Evolutionary conservation across 2,888 invertebrate species (phyloP).

Genomic region (Cephalotes varians): DNA sequence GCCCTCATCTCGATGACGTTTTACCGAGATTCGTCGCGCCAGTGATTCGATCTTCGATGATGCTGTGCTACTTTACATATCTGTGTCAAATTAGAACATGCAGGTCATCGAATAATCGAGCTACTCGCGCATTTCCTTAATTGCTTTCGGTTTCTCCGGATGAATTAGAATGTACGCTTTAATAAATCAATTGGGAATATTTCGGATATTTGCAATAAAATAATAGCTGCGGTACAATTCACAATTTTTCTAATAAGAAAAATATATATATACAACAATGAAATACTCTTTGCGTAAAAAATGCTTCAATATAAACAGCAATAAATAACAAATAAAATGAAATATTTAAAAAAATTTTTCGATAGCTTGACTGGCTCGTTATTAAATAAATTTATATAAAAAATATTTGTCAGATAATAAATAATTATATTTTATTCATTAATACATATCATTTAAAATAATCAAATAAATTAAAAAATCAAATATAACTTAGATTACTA

Average conservation of each 20-base stretch:
- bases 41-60: neutral
- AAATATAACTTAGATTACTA: neutral
- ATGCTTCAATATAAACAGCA: neutral
- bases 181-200: neutral
- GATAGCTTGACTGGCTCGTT: neutral
- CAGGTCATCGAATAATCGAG: neutral
- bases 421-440: neutral
- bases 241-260: neutral
- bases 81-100: constrained; percentile 20
- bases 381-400: constrained; percentile 12
- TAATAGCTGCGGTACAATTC: neutral
- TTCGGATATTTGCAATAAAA: neutral
- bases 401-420: neutral
- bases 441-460: neutral
- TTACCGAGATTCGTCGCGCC: neutral
- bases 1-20: constrained; percentile 23
- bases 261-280: neutral
- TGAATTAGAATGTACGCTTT: neutral
- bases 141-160: neutral
- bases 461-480: neutral
- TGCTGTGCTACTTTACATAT: constrained; percentile 19
- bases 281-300: too few relatives aligned
- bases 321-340: neutral
- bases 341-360: neutral
- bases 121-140: neutral